A percentile compares a stretch with the other conserved stretches of the same genome.
These are phyloP conservation scores for Pandemis heparana DNA, from an alignment of 2,888 invertebrate genomes.

Conservation along the genomic window DNA sequence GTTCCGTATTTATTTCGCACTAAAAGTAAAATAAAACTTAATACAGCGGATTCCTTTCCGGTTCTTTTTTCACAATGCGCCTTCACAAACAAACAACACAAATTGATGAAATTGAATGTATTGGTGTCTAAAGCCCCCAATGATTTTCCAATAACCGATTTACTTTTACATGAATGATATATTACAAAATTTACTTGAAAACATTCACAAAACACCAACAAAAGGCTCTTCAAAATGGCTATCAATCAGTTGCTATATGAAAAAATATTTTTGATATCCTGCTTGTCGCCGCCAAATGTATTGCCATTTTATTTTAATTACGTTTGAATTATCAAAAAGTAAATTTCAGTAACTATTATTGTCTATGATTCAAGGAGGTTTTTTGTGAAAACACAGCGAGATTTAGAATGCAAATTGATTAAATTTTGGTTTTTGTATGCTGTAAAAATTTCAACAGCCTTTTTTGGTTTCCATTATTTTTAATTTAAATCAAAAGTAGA, in stretches of 20 bases:
- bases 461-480: too few relatives aligned
- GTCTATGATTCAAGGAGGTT: slow-evolving; percentile 58
- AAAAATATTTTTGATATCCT: slow-evolving; percentile 82
- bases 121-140: slow-evolving; percentile 53
- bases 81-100: slow-evolving; percentile 74
- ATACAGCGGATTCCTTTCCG: slow-evolving; percentile 76
- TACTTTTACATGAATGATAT: slow-evolving; percentile 61
- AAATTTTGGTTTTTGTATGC: too few relatives aligned
- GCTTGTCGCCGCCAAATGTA: slow-evolving; percentile 71
- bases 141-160: slow-evolving; percentile 51
- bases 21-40: slow-evolving; percentile 62
- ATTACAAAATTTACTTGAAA: slow-evolving; percentile 77
- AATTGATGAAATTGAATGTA: slow-evolving; percentile 53
- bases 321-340: slow-evolving; percentile 40
- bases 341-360: slow-evolving; percentile 43
- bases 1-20: slow-evolving; percentile 50
- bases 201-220: slow-evolving; percentile 87
- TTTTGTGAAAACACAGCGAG: background rate
- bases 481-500: too few relatives aligned
- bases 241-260: slow-evolving; percentile 82
- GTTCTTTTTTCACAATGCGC: slow-evolving; percentile 76
- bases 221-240: slow-evolving; percentile 86
- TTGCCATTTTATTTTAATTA: slow-evolving; percentile 71
- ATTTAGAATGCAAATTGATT: too few relatives aligned
- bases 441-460: too few relatives aligned